phyloP scores from a whole-genome alignment of 2,113 vertebrate genomes.

The Dinomys branickii region DNA sequence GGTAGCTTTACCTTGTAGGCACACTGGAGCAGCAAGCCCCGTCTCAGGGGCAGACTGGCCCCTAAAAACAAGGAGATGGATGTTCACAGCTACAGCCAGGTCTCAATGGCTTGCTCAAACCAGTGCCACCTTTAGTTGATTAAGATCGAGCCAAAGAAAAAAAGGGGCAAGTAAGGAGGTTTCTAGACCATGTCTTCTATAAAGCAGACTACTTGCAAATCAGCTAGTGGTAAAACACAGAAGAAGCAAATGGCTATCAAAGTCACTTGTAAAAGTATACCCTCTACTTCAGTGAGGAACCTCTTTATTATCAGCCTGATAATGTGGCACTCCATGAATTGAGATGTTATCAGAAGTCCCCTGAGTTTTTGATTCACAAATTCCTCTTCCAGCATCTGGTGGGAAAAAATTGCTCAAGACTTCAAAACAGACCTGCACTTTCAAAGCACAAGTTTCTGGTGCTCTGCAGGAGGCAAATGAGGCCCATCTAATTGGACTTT shows the following conservation, averaged over 20 bases:
- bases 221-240: not conserved
- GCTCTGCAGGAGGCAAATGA: slow-evolving; percentile 88
- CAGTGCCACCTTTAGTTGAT: not conserved
- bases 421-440: not conserved
- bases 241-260: not conserved
- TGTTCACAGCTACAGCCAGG: not conserved
- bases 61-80: not conserved
- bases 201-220: not conserved
- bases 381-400: not conserved
- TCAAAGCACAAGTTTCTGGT: not conserved
- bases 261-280: not conserved
- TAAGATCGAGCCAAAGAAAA: not conserved
- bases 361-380: not conserved
- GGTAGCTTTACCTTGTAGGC: not conserved
- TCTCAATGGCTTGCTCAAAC: not conserved
- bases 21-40: not conserved
- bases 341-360: not conserved
- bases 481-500: slow-evolving; percentile 91
- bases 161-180: not conserved
- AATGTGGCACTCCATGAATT: not conserved
- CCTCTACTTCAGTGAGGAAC: not conserved
- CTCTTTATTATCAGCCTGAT: not conserved
- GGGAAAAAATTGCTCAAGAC: not conserved
- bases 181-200: not conserved
- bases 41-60: not conserved